phyloP scores from a whole-genome alignment of 2,797 vertebrate species.

The Crocodylus rhombifer region DNA sequence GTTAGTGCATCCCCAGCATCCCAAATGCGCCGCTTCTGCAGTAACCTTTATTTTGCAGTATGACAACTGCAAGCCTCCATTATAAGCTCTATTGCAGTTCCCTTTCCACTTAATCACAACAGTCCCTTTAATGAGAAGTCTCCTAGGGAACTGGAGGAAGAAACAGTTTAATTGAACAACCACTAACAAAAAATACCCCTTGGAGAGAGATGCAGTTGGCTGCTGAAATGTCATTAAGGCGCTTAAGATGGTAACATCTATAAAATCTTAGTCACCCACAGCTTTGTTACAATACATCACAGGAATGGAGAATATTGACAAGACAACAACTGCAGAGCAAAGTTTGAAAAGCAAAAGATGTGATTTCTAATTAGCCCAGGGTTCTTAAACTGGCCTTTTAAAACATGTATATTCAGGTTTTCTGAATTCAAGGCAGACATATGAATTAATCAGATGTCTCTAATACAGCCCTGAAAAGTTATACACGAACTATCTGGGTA shows the following conservation, averaged over 20 bases:
- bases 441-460: not conserved
- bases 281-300: not conserved
- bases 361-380: not conserved
- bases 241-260: not conserved
- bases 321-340: not conserved
- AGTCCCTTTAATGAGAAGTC: not conserved
- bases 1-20: accelerated
- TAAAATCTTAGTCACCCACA: not conserved
- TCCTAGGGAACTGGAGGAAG: not conserved
- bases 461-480: not conserved
- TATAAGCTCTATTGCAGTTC: not conserved
- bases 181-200: not conserved
- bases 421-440: not conserved
- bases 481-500: not conserved
- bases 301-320: not conserved
- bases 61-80: not conserved
- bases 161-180: not conserved
- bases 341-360: not conserved
- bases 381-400: not conserved
- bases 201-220: not conserved
- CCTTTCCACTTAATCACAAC: not conserved
- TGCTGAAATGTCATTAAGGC: not conserved
- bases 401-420: not conserved
- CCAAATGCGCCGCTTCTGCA: not conserved
- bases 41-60: not conserved